These are phyloP conservation scores for Netelia melanura DNA, from an alignment of 2,888 invertebrate species.

Conservation along the genomic window DNA sequence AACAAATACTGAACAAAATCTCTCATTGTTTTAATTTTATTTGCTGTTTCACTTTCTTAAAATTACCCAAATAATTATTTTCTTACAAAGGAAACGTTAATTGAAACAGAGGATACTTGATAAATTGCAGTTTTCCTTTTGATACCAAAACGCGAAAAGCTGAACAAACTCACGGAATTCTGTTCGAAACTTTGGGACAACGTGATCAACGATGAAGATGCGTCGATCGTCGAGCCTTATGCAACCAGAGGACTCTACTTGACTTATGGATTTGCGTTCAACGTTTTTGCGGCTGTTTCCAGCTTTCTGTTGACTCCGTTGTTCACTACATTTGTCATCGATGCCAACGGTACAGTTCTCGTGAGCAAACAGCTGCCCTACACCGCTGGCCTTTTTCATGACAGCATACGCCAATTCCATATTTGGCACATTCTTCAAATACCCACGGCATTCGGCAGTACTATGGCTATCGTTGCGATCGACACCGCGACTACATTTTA, in stretches of 20 bases:
- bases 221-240: slow-evolving; percentile 45
- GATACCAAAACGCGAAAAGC: slow-evolving; percentile 53
- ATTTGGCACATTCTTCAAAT: slow-evolving; percentile 60
- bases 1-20: background rate
- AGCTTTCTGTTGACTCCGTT: slow-evolving; percentile 55
- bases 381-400: slow-evolving; percentile 59
- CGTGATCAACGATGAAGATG: slow-evolving; percentile 58
- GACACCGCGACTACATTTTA: slow-evolving; percentile 59
- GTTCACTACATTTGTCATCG: slow-evolving; percentile 28
- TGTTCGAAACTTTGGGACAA: slow-evolving; percentile 70
- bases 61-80: background rate
- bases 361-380: slow-evolving; percentile 63
- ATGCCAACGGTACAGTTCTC: slow-evolving; percentile 56
- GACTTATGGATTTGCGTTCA: slow-evolving; percentile 67
- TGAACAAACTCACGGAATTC: slow-evolving; percentile 51
- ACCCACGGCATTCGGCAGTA: slow-evolving; percentile 43
- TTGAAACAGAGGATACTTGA: background rate
- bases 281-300: slow-evolving; percentile 66
- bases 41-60: background rate
- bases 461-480: slow-evolving; percentile 51
- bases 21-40: background rate
- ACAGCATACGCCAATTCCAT: slow-evolving; percentile 38
- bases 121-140: slow-evolving; percentile 48
- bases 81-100: background rate
- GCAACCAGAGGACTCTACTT: slow-evolving; percentile 59